Percentiles rank a stretch among this genome's conserved stretches.
These are phyloP conservation scores for Mycetomoellerius zeteki DNA, from an alignment of 1,140 invertebrate species.

Conservation along the genomic window DNA sequence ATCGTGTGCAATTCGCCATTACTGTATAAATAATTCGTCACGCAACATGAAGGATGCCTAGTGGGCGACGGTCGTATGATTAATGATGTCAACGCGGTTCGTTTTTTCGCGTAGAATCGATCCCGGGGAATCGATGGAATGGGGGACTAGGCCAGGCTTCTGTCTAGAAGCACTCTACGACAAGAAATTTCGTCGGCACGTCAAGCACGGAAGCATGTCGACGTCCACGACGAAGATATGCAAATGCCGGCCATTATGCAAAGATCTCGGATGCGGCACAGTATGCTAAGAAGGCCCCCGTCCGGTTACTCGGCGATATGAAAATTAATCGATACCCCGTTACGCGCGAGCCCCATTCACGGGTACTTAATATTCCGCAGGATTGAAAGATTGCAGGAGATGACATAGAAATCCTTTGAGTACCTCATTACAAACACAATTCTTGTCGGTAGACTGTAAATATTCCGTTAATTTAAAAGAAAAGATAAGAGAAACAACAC, in stretches of 20 bases:
- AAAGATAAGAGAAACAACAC: background rate
- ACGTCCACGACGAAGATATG: slow-evolving; percentile 56
- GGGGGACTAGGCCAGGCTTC: slow-evolving; percentile 20
- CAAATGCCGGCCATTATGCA: slow-evolving; percentile 67
- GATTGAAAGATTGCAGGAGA: slow-evolving; percentile 36
- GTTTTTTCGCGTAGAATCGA: slow-evolving; percentile 27
- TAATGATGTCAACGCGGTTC: slow-evolving; percentile 17
- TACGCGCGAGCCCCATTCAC: slow-evolving; percentile 6
- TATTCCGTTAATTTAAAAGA: background rate
- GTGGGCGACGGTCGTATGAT: slow-evolving; percentile 18
- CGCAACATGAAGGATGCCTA: slow-evolving; percentile 5
- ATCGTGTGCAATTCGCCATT: background rate
- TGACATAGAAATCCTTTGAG: slow-evolving; percentile 8
- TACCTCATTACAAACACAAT: background rate
- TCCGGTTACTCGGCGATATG: slow-evolving; percentile 49
- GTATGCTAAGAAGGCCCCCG: slow-evolving; percentile 68
- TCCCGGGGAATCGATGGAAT: slow-evolving; percentile 21
- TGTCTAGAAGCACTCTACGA: slow-evolving; percentile 27
- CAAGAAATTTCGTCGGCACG: slow-evolving; percentile 69
- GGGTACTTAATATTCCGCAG: slow-evolving; percentile 35
- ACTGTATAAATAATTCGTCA: slow-evolving; percentile 39
- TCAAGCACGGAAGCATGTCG: slow-evolving; percentile 1
- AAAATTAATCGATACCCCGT: slow-evolving; percentile 70
- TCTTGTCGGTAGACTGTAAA: background rate
- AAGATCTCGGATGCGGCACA: slow-evolving; percentile 65